A percentile compares a stretch with the other conserved stretches of the same genome.
These are phyloP conservation scores for Drosophila quinaria DNA, from an alignment of 2,888 invertebrate species.

Conservation along the genomic window DNA sequence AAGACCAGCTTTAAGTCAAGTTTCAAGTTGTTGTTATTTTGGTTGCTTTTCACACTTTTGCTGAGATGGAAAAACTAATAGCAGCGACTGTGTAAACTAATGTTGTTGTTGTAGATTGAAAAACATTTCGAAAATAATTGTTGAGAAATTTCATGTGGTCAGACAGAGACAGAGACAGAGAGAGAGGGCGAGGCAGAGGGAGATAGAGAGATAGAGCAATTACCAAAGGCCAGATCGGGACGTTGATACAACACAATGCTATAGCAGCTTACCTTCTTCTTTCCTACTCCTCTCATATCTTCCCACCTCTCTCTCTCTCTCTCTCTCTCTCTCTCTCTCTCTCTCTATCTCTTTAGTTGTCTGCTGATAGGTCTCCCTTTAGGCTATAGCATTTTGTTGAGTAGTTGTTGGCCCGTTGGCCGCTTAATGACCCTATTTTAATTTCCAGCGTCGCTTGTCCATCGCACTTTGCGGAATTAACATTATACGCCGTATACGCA, in stretches of 20 bases:
- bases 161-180: slow-evolving; percentile 31
- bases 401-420: slow-evolving; percentile 26
- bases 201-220: slow-evolving; percentile 40
- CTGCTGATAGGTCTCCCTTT: slow-evolving; percentile 28
- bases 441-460: slow-evolving; percentile 79
- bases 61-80: slow-evolving; percentile 60
- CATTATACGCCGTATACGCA: slow-evolving; percentile 68
- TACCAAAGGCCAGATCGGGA: slow-evolving; percentile 34
- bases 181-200: neutral
- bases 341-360: neutral
- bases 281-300: neutral
- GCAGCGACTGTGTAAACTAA: slow-evolving; percentile 29
- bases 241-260: slow-evolving; percentile 18
- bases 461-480: slow-evolving; percentile 81
- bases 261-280: slow-evolving; percentile 1
- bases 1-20: slow-evolving; percentile 52
- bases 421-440: slow-evolving; percentile 82
- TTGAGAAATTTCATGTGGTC: slow-evolving; percentile 77
- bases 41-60: slow-evolving; percentile 54
- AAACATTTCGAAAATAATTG: slow-evolving; percentile 80
- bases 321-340: neutral
- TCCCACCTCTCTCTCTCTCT: neutral
- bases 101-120: slow-evolving; percentile 63
- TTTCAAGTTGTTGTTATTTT: slow-evolving; percentile 53
- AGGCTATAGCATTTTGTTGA: slow-evolving; percentile 9